Conservation (phyloP, 37 sponge, comb jelly and placozoan species). For the Bolinopsis microptera region DNA sequence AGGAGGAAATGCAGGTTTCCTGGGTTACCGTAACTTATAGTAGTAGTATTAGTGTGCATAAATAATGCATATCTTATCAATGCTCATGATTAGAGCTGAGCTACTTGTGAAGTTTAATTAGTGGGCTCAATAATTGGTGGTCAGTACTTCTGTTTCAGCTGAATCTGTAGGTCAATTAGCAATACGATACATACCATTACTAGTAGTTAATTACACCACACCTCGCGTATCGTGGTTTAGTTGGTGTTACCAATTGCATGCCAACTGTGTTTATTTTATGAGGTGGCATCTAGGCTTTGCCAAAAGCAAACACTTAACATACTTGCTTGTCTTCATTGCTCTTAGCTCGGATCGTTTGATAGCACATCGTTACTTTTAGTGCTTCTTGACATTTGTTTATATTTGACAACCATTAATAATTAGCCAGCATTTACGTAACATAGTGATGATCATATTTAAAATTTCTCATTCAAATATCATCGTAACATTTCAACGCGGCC, state of each 20-base stretch:
- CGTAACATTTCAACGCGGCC: too few relatives aligned
- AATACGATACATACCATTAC: neutral
- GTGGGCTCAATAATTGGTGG: neutral
- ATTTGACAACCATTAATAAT: too few relatives aligned
- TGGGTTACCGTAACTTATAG: too few relatives aligned
- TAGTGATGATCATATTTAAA: too few relatives aligned
- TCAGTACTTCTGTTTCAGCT: neutral
- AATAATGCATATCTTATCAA: neutral
- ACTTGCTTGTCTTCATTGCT: too few relatives aligned
- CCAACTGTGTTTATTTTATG: neutral
- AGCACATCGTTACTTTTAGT: too few relatives aligned
- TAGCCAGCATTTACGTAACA: too few relatives aligned
- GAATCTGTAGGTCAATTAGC: neutral
- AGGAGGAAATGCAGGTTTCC: neutral
- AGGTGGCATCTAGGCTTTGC: neutral
- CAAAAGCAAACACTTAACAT: neutral
- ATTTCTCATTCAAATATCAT: too few relatives aligned
- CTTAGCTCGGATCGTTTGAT: too few relatives aligned
- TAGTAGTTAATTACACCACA: neutral
- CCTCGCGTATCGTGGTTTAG: neutral
- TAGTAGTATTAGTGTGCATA: too few relatives aligned
- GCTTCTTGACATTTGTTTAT: too few relatives aligned
- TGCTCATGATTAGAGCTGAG: neutral
- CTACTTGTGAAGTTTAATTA: neutral
- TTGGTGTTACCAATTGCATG: neutral